phyloP scores from a whole-genome alignment of 1,140 invertebrate species.

The Pseudoatta argentina region DNA sequence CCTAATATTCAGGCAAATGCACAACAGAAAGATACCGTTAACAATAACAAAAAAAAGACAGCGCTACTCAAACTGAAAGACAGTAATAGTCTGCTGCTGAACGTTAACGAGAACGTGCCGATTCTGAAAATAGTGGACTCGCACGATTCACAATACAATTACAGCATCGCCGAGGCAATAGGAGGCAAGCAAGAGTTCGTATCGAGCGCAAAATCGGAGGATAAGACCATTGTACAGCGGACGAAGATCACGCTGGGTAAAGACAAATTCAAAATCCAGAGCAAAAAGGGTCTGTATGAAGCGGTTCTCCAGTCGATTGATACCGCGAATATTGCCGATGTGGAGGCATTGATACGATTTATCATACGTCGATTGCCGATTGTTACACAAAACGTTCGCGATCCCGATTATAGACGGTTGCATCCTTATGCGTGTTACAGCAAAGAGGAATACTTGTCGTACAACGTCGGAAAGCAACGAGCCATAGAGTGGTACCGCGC shows the following conservation, averaged over 20 bases:
- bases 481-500: constrained; percentile 87
- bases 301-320: constrained; percentile 69
- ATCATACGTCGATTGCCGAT: constrained; percentile 81
- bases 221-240: constrained; percentile 28
- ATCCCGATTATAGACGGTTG: constrained; percentile 82
- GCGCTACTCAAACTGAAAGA: constrained; percentile 68
- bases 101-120: constrained; percentile 74
- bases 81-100: constrained; percentile 77
- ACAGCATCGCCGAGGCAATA: neutral
- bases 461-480: constrained; percentile 86
- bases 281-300: constrained; percentile 76
- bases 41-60: constrained; percentile 32
- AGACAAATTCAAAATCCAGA: constrained; percentile 77
- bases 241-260: constrained; percentile 73
- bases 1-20: neutral
- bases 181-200: constrained; percentile 30
- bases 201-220: constrained; percentile 9
- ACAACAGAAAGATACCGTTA: constrained; percentile 17
- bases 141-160: neutral
- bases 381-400: constrained; percentile 78
- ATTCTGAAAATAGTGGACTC: constrained; percentile 76
- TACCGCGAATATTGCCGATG: constrained; percentile 58
- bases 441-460: constrained; percentile 84
- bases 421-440: constrained; percentile 86
- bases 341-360: constrained; percentile 79